Percentiles rank a stretch among this genome's conserved stretches.
Evolutionary conservation across 1,140 invertebrate genomes (phyloP).

Genomic region (Saccostrea echinata): DNA sequence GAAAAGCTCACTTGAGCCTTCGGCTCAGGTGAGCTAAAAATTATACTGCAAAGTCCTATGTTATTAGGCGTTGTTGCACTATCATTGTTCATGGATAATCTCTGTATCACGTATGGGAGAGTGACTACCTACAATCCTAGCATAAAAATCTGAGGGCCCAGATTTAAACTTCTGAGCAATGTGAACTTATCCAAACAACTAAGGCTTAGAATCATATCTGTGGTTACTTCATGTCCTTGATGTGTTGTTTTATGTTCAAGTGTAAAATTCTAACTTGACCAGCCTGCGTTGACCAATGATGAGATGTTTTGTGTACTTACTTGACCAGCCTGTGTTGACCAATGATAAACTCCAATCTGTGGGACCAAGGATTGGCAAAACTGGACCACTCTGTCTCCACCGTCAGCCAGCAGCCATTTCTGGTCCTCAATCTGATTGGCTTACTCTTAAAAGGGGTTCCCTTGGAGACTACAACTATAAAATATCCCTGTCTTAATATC

Average conservation of each 20-base stretch:
- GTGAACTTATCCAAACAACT: too few relatives aligned
- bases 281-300: constrained; percentile 74
- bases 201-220: too few relatives aligned
- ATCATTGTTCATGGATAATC: too few relatives aligned
- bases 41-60: too few relatives aligned
- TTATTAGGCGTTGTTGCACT: too few relatives aligned
- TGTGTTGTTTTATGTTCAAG: not conserved
- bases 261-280: constrained; percentile 85
- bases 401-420: constrained; percentile 90
- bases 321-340: constrained; percentile 92
- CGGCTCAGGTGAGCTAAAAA: too few relatives aligned
- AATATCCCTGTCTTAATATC: constrained; percentile 12
- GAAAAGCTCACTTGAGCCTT: too few relatives aligned
- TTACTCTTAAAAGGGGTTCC: constrained; percentile 88
- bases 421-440: constrained; percentile 88
- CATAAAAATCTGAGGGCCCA: too few relatives aligned
- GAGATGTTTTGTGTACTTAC: constrained; percentile 73
- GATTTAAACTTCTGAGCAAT: too few relatives aligned
- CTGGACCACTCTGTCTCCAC: constrained; percentile 96
- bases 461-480: constrained; percentile 83
- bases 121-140: too few relatives aligned
- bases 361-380: constrained; percentile 95
- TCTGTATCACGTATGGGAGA: too few relatives aligned
- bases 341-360: constrained; percentile 90
- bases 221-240: too few relatives aligned